A percentile compares a stretch with the other conserved stretches of the same genome.
Evolutionary conservation across 2,888 invertebrate species (phyloP).

Genomic region (Thymelicus lineola): DNA sequence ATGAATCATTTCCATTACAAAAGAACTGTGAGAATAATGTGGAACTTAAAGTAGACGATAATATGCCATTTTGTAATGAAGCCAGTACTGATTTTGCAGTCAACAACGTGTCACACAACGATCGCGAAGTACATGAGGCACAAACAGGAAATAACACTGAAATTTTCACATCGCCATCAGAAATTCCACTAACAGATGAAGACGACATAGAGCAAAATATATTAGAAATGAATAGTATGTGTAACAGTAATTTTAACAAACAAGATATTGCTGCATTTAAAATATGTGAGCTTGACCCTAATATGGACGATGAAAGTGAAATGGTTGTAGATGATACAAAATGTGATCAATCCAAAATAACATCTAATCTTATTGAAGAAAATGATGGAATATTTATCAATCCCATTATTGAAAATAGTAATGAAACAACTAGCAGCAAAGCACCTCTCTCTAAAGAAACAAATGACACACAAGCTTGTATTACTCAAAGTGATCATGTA

Average conservation of each 20-base stretch:
- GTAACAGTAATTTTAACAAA: background rate
- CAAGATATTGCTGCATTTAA: slow-evolving; percentile 13
- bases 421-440: background rate
- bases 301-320: background rate
- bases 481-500: background rate
- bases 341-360: background rate
- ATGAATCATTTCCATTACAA: background rate
- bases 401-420: background rate
- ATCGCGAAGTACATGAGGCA: slow-evolving; percentile 5
- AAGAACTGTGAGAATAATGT: background rate
- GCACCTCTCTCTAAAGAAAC: background rate
- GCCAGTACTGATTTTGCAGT: background rate
- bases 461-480: background rate
- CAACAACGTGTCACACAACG: slow-evolving; percentile 3
- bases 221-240: background rate
- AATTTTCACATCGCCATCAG: slow-evolving; percentile 27
- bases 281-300: background rate
- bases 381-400: background rate
- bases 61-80: background rate
- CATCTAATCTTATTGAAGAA: background rate
- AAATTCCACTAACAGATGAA: slow-evolving; percentile 63
- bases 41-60: background rate
- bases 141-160: background rate
- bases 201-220: slow-evolving; percentile 54
- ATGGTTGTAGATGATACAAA: background rate